Evolutionary conservation across 2,113 vertebrate genomes (phyloP).

Genomic region (Hippocampus guttulatus): DNA sequence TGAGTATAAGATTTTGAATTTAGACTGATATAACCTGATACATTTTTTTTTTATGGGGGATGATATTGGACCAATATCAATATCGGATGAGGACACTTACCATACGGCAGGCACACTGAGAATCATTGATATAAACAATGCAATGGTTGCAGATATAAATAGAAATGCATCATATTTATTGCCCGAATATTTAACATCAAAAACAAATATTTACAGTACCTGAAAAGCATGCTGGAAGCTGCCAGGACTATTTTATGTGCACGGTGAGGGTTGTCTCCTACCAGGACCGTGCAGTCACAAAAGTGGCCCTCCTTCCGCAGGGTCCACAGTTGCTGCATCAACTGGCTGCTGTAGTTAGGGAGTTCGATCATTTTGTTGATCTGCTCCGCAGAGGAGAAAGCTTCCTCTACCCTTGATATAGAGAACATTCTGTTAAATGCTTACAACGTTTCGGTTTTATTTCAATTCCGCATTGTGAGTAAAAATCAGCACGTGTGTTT

Average conservation of each 20-base stretch:
- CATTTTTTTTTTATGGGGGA: no score
- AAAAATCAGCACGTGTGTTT: neutral
- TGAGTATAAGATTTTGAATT: no score
- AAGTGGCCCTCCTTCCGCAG: constrained; percentile 81
- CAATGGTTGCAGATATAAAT: no score
- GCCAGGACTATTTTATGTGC: constrained; percentile 85
- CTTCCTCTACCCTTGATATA: neutral
- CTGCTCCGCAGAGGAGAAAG: neutral
- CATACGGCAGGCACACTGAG: no score
- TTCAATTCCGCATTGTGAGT: neutral
- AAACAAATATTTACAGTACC: constrained; percentile 31
- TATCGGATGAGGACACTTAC: no score
- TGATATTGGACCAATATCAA: no score
- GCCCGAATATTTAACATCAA: no score
- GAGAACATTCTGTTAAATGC: neutral
- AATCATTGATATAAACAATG: no score
- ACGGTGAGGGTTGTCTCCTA: constrained; percentile 72
- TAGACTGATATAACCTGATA: no score
- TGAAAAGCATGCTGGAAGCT: constrained; percentile 85
- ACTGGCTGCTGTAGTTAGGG: constrained; percentile 80
- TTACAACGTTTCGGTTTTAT: neutral
- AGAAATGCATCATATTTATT: no score
- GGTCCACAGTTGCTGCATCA: constrained; percentile 81
- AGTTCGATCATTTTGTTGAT: constrained; percentile 73
- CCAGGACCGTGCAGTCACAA: constrained; percentile 83